Base-by-base conservation (phyloP, 2,888 invertebrate genomes). In the Dascillus cervinus region DNA sequence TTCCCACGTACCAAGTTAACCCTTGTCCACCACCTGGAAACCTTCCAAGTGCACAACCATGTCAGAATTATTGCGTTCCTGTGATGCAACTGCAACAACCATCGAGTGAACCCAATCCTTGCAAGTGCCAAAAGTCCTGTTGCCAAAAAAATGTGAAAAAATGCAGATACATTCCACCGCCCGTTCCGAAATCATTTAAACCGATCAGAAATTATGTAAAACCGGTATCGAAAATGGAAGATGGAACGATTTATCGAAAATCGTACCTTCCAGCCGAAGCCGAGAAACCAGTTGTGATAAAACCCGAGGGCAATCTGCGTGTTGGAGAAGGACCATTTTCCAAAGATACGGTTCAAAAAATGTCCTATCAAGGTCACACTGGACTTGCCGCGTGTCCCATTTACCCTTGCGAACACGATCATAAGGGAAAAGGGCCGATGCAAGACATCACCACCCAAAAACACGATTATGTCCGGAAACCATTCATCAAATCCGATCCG, bases 361-460 rank as follows among this genome's bases (percentile, higher is more conserved):
- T 77, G 58, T 64, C 65, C 1, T 66, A 60, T 39, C 67, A 73
- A 23, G 76, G 75, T 3, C 75, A 74, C 42, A 70, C 67, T 1
- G 62, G 66, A 11, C 55, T 65, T 32, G 75, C 77, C 12, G 70
- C 75, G 2, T 58, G 60, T 19, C 60, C 76, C 2, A 73, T 79
- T 42, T 65, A 72, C 1, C 79, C 79, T 2, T 73, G 73, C 34
- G 69, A 73, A 58, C 75, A 75, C 58, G 76, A 75, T 55, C 67
- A 76, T 50, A 66, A 72, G 50, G 75, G 77, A 0, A 72, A 73
- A 42, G 72, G 72, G 11, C 80, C 82, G n/a, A 77, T 83, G 70
- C 78, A 81, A 61, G 75, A 75, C 41, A 62, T 77, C 37, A 84
- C 84, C 2, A 83, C 82, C 1, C 76, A 80, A 44, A 79, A 80